Base-by-base conservation (phyloP, 1,140 invertebrate genomes). In the Acyrthosiphon pisum region DNA sequence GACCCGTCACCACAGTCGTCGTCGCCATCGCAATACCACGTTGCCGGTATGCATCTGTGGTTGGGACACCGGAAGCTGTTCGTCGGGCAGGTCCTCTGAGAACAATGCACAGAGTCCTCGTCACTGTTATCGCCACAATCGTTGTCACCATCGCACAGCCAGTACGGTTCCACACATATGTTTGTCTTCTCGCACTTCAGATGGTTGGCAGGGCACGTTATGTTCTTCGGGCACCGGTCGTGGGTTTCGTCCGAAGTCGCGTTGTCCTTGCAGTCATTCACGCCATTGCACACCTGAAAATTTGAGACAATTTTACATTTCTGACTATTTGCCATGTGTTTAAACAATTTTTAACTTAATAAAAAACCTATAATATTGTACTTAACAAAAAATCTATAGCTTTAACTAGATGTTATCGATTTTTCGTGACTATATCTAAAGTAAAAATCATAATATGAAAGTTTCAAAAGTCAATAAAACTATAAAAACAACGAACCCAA, bases 91-190 rank as follows among this genome's bases (percentile, higher is more conserved):
- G 98, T 98, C 94, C 98, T 96, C 94, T 98, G 97, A 1, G 97
- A 97, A 94, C 99, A 99, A 94, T 99, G 97, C 56, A 98, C 95
- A 0, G 97, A 96, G 96, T 99, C 97, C 95, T 99, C 99, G 95
- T 99, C 99, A 1, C 97, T 98, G 94, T 99, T 99, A 95, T 99
- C 99, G 0, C 98, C 98, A 95, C 99, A 99, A 95, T 99, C 99
- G 94, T 99, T 98, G 94, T 98, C 98, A 0, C 98, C 98, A 95
- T 98, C 98, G 95, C 98, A 99, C 0, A 99, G 95, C 98, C 98
- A 99, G 95, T 98, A 99, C 0, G 98, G 98, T 95, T 99, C 98
- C 0, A 99, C 98, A 94, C 98, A 99, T 93, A 99, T 99, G 94
- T 99, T 99, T 0, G 98, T 99, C 93, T 98, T 98, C 94, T 98